Evolutionary conservation across 2,797 vertebrate species (phyloP).

Genomic region (Todus mexicanus): DNA sequence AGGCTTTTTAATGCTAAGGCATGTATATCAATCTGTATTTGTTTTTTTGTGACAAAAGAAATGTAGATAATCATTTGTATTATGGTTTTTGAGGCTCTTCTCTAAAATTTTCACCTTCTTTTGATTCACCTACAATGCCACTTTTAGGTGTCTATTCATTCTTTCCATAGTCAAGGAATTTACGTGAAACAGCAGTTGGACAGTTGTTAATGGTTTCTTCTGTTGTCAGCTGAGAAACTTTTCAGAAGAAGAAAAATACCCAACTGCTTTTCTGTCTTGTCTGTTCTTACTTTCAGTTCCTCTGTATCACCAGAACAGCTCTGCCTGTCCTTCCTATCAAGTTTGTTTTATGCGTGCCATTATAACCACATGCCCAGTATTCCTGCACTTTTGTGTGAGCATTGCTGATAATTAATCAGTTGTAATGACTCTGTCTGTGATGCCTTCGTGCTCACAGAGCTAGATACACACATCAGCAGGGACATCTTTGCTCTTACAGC

Average conservation of each 20-base stretch:
- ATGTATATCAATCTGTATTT: background rate
- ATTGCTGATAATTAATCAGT: background rate
- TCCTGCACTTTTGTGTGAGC: background rate
- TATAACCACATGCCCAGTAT: background rate
- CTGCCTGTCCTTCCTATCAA: background rate
- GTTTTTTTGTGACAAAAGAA: background rate
- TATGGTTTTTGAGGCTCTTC: background rate
- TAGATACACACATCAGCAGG: accelerated
- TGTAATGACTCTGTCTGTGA: background rate
- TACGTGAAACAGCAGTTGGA: background rate
- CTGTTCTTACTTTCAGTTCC: background rate
- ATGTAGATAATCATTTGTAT: background rate
- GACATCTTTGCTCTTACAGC: background rate
- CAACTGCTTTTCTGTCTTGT: background rate
- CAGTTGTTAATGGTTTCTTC: background rate
- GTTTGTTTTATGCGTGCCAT: background rate
- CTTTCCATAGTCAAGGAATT: background rate
- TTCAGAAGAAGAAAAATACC: background rate
- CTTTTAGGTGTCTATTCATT: background rate
- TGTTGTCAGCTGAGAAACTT: background rate
- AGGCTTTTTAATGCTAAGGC: background rate
- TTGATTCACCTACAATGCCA: background rate
- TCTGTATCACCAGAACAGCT: background rate
- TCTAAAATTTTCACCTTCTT: background rate
- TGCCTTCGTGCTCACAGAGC: background rate